Percentiles rank a stretch among this genome's conserved stretches.
Evolutionary conservation across 64 coral and sea anemone species (phyloP).

Genomic region (Pocillopora damicornis): DNA sequence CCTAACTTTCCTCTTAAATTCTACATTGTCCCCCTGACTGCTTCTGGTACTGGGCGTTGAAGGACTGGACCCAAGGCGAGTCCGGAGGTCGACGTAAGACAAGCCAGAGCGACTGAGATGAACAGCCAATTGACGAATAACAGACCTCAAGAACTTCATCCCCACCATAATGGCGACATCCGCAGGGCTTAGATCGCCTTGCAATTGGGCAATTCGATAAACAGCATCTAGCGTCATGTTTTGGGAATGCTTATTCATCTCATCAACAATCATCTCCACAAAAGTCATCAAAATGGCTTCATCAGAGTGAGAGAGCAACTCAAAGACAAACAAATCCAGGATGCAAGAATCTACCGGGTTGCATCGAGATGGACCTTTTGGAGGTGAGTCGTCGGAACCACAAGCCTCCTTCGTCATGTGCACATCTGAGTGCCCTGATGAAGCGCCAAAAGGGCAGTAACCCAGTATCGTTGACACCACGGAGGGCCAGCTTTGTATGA

Average conservation of each 20-base stretch:
- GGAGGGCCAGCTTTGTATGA: slow-evolving; percentile 70
- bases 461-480: slow-evolving; percentile 74
- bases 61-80: slow-evolving; percentile 40
- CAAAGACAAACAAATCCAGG: slow-evolving; percentile 59
- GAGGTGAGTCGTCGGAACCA: background rate
- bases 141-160: slow-evolving; percentile 72
- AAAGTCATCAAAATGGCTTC: slow-evolving; percentile 73
- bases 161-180: slow-evolving; percentile 65
- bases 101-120: slow-evolving; percentile 82
- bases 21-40: slow-evolving; percentile 48
- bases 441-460: slow-evolving; percentile 24
- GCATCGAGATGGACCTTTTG: background rate
- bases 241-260: slow-evolving; percentile 78
- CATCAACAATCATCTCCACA: slow-evolving; percentile 71
- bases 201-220: background rate
- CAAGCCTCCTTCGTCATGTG: slow-evolving; percentile 3
- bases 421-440: slow-evolving; percentile 3
- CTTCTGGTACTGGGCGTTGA: slow-evolving; percentile 18
- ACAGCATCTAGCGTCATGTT: slow-evolving; percentile 41
- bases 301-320: slow-evolving; percentile 53
- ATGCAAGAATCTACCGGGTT: slow-evolving; percentile 48
- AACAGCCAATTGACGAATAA: slow-evolving; percentile 76
- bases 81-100: slow-evolving; percentile 78
- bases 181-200: background rate
- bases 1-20: slow-evolving; percentile 87